phyloP scores from a whole-genome alignment of 2,113 vertebrate genomes.

The Nannobrachium achirus region DNA sequence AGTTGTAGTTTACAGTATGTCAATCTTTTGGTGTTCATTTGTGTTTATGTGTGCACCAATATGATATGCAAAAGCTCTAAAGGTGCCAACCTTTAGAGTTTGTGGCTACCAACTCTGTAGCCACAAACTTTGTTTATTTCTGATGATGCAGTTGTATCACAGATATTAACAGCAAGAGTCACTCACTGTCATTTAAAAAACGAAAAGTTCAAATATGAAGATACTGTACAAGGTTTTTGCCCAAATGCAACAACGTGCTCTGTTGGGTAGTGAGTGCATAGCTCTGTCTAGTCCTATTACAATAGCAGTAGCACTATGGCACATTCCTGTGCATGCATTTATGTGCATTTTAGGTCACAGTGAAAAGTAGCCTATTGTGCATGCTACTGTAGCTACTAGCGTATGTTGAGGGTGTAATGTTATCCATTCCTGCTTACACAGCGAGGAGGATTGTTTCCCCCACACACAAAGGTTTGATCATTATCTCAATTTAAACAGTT shows the following conservation, averaged over 20 bases:
- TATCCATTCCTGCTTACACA: too few species aligned
- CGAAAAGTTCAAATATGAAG: too few species aligned
- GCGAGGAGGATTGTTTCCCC: too few species aligned
- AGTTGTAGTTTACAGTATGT: slow-evolving; percentile 3
- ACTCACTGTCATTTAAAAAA: too few species aligned
- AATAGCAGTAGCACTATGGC: not conserved
- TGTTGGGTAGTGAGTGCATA: slow-evolving; percentile 1
- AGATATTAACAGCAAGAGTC: too few species aligned
- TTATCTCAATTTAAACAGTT: too few species aligned
- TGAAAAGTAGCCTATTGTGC: not conserved
- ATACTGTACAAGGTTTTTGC: not conserved
- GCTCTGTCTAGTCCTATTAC: not conserved
- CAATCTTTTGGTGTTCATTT: not conserved
- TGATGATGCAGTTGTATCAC: too few species aligned
- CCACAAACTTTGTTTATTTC: not conserved
- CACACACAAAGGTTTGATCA: not conserved
- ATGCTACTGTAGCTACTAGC: not conserved
- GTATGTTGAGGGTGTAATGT: not conserved
- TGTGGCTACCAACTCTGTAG: too few species aligned
- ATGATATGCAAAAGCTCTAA: not conserved
- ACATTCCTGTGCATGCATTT: not conserved
- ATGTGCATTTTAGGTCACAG: not conserved
- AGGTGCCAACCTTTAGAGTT: too few species aligned
- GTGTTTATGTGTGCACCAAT: not conserved
- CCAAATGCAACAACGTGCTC: not conserved